Base-by-base conservation (phyloP, 2,888 invertebrate genomes). In the Andrena bucephala region DNA sequence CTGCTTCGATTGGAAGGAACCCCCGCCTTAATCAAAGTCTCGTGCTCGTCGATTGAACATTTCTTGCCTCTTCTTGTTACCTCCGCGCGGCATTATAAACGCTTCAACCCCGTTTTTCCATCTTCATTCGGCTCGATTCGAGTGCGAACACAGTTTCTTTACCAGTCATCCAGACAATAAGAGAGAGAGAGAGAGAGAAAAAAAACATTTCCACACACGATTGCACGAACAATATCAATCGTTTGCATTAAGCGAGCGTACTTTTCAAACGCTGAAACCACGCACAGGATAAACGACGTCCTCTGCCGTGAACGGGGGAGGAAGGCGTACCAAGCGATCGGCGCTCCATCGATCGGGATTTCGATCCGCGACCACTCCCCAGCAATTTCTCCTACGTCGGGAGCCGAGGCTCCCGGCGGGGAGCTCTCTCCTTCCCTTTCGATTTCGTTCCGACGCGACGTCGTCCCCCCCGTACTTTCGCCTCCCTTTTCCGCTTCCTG, bases 371-470 rank as follows among this genome's bases (percentile, higher is more conserved):
- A 54, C n/a, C 31, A 16, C 10, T 8, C 24, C 20, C 48, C 57
- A 20, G 42, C 27, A 82, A 50, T 67, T 81, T 48, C 42, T 50
- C 36, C 48, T 10, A 42, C 33, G 31, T 13, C 54, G 62, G 31
- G 8, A 10, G 24, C 24, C 0, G 6, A 6, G 8, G 20, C 13
- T 27, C 2, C 24, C 27, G 31, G 8, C 7, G 16, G 16, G 57
- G 27, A 8, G 20, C 57, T 57, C 52, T 54, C 57, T 36, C 20
- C 33, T n/a, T 65, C 62, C 33, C 65, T 50, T 42, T 68, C 33
- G 74, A 57, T 59, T 84, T 84, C 68, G 62, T 69, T 68, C 42
- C 50, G 13, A 52, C 8, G 20, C 65, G 13, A 54, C 50, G 60
- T 13, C 8, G 29, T 24, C 10, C 48, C 20, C 20, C 13, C 68